Percentiles rank a stretch among this genome's conserved stretches.
phyloP scores from a whole-genome alignment of 1,140 invertebrate species.

The Formica selysi region DNA sequence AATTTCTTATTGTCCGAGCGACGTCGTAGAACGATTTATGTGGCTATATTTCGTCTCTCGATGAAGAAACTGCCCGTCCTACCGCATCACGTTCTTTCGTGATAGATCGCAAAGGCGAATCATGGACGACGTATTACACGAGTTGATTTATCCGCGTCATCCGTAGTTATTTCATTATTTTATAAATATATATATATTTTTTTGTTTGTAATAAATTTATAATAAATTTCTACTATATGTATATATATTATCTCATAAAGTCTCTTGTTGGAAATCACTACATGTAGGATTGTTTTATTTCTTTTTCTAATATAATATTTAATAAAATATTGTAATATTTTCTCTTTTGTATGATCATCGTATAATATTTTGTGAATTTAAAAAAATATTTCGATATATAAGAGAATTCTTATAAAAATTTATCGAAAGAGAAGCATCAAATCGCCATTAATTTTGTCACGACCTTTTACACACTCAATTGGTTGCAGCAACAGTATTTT shows the following conservation, averaged over 20 bases:
- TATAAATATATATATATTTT: not conserved
- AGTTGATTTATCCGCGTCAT: constrained; percentile 9
- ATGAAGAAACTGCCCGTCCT: constrained; percentile 40
- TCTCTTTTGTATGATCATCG: too few species aligned
- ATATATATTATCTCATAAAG: not conserved
- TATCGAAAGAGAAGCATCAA: not conserved
- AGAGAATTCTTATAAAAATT: not conserved
- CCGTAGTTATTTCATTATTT: too few species aligned
- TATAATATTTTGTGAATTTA: not conserved
- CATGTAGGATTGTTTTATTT: not conserved
- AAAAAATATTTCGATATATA: constrained; percentile 9
- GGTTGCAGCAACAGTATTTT: not conserved
- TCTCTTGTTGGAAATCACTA: not conserved
- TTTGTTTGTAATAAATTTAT: constrained; percentile 19
- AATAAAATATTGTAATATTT: not conserved
- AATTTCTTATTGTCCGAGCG: constrained; percentile 69
- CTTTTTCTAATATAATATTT: not conserved
- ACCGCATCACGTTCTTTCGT: constrained; percentile 46
- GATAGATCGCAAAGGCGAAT: constrained; percentile 58
- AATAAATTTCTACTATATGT: not conserved
- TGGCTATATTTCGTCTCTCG: constrained; percentile 69
- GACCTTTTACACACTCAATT: constrained; percentile 11
- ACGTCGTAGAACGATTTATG: constrained; percentile 69
- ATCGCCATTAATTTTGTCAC: constrained; percentile 10
- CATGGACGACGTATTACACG: constrained; percentile 29